These are phyloP conservation scores for Fissipunctia ypsillon DNA, from an alignment of 2,888 invertebrate species.

Conservation along the genomic window DNA sequence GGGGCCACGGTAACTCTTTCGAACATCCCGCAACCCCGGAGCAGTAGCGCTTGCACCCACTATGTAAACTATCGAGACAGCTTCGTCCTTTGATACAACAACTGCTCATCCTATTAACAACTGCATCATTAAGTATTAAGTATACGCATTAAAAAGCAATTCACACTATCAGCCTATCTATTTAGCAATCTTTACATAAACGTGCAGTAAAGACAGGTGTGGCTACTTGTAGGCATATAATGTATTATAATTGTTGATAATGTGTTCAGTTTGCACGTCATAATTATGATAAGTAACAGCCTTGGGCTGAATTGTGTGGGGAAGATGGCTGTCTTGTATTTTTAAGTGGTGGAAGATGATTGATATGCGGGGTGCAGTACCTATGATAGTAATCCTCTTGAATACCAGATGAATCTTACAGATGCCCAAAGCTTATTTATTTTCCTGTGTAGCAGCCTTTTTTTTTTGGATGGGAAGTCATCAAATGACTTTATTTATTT, in stretches of 20 bases:
- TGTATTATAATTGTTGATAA: conserved; percentile 27
- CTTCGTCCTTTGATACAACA: neutral
- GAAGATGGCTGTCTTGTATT: neutral
- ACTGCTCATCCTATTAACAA: neutral
- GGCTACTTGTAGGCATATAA: neutral
- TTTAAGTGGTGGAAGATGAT: neutral
- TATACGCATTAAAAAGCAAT: conserved; percentile 25
- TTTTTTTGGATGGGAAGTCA: no score
- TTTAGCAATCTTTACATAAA: conserved; percentile 32
- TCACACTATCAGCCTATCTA: conserved; percentile 39
- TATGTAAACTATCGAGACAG: neutral
- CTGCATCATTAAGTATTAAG: neutral
- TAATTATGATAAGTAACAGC: conserved; percentile 41
- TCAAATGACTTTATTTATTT: no score
- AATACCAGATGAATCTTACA: neutral
- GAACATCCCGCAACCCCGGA: no score
- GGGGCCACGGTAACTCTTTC: no score
- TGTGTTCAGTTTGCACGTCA: conserved; percentile 35
- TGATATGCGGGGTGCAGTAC: neutral
- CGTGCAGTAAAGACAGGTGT: conserved; percentile 22
- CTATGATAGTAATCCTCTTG: neutral
- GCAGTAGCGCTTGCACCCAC: no score
- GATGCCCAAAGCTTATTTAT: neutral
- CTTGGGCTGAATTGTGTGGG: neutral
- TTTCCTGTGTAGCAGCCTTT: neutral